Evolutionary conservation across 2,797 vertebrate species (phyloP), one percentile per base, ranked within the genome.

Genomic region (Gallirallus australis): DNA sequence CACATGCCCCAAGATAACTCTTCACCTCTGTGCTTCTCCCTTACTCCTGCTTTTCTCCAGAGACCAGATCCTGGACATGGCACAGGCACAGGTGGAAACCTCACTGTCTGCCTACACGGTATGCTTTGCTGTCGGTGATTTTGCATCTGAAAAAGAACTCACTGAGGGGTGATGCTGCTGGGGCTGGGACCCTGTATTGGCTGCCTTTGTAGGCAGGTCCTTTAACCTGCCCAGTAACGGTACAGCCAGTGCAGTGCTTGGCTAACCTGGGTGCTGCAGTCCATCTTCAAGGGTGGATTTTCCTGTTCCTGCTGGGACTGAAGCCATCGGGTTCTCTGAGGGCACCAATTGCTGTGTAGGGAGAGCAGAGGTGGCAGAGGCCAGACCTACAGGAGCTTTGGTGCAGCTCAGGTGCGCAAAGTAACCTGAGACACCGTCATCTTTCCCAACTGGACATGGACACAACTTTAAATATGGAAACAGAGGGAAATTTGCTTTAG

Each of bases 401-500:
- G 54, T 65, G 83, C 73, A 76, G 50, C 19, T 59, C 40, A 56
- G 52, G 50, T 0, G 9, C 21, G 9, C 70, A 27, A 20, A 60
- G 88, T 33, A 90, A 90, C 66, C 70, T 2, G 88, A 84, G 68
- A 65, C 12, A 0, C 35, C 0, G 3, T 7, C 52, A 6, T 39
- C 33, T 28, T 59, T 73, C 66, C 83, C 39, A 40, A 2, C 56
- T 64, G 52, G 20, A 33, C 3, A 3, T 7, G 31, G 64, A 78
- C 37, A 33, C 25, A 11, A 16, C 48, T 86, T 96, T 93, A 89
- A 82, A 76, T 90, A 86, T 48, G 76, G 77, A 91, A 86, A 60
- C 4, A 3, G 59, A 19, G 28, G 60, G 27, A 84, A 87, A 60
- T 48, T 82, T 53, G 24, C 42, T 82, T 88, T 79, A 33, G 23